Evolutionary conservation across 1,140 invertebrate species (phyloP), one percentile per base, ranked within the genome.

Genomic region (Olivierus martensii): DNA sequence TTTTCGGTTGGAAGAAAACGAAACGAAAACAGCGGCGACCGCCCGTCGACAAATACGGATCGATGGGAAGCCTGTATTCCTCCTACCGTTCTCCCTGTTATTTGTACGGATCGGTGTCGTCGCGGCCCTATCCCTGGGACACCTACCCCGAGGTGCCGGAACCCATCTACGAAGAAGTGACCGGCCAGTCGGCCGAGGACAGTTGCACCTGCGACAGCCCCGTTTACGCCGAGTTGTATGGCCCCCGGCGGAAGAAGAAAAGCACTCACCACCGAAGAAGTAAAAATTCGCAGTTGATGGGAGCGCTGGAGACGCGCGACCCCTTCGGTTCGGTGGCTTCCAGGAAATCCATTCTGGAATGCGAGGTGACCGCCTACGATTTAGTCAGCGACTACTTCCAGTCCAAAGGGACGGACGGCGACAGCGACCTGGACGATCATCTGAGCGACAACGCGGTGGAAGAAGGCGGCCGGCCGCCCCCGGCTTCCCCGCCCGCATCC

Each of bases 361-460:
- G 84, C 66, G 78, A 87, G 63, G 81, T 89, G 9, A 88, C 86
- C 67, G 83, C 86, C 3, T 90, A 90, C 61, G 81, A 87, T 46
- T 69, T 90, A 55, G 77, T 88, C 48, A 55, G 55, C 14, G 49
- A 15, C 12, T 56, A 56, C 28, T 21, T 56, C 10, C 52, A 56
- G 35, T 18, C 51, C 14, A 22, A 21, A 3, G 47, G 12, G 2
- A 42, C 34, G 1, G 50, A 52, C 6, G 4, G 4, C 4, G 28
- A 28, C 28, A 52, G 50, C 34, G 55, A 56, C 34, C 19, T 52
- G n/a, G 56, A 57, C 35, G 56, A 58, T 44, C 48, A 58, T 42
- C 35, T 58, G 14, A 58, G 56, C 19, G 56, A 58, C 44, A 58
- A 58, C 22, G n/a, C 14, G 1, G 14, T 17, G 0, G 43, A 55